These are phyloP conservation scores for Cylindroiulus punctatus DNA, from an alignment of 2,888 invertebrate genomes.

Conservation along the genomic window DNA sequence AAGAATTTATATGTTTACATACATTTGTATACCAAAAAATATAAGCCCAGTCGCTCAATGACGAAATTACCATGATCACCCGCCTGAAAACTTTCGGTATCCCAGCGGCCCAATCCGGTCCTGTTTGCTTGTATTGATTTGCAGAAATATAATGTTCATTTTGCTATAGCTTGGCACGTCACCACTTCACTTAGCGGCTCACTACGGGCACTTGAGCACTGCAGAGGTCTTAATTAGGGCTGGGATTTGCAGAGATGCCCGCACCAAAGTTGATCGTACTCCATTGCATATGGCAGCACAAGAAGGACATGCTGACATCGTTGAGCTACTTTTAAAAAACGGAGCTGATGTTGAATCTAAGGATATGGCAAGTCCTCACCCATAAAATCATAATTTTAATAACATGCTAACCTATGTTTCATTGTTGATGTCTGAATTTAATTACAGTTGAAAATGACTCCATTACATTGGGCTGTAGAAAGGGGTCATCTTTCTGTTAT, in stretches of 20 bases:
- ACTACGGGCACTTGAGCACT: conserved; percentile 81
- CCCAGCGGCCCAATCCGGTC: too few relatives aligned
- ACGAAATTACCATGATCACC: too few relatives aligned
- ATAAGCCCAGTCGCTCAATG: too few relatives aligned
- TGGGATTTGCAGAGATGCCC: conserved; percentile 86
- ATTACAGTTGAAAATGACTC: conserved; percentile 83
- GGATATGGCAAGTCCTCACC: conserved; percentile 75
- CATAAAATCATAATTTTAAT: background rate
- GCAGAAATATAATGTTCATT: background rate
- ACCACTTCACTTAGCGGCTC: conserved; percentile 86
- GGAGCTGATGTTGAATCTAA: conserved; percentile 78
- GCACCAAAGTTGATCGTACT: conserved; percentile 92
- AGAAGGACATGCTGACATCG: conserved; percentile 82
- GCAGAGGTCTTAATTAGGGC: conserved; percentile 84
- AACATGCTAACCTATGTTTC: background rate
- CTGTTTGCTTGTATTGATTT: too few relatives aligned
- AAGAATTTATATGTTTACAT: too few relatives aligned
- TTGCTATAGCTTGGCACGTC: conserved; percentile 82
- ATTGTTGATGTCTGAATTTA: background rate
- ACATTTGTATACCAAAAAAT: too few relatives aligned
- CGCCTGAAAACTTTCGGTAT: too few relatives aligned
- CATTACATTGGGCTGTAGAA: conserved; percentile 93
- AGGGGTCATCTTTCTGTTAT: conserved; percentile 78
- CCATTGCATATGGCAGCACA: conserved; percentile 89
- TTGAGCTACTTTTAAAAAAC: conserved; percentile 75